Conservation (phyloP, 2,113 vertebrate species). For the Mohoua ochrocephala region DNA sequence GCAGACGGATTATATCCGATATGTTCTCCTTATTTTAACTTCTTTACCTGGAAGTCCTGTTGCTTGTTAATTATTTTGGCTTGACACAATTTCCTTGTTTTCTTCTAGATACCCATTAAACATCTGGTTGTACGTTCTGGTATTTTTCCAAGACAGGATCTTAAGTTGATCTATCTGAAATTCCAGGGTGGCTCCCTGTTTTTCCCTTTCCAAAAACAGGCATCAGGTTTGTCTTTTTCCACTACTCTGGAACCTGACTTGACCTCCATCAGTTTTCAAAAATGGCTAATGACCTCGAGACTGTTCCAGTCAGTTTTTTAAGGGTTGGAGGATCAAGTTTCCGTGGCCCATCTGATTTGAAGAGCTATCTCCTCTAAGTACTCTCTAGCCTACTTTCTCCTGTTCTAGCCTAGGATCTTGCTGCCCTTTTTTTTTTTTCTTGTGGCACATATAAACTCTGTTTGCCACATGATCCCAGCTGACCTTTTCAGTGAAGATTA, state of each 20-base stretch:
- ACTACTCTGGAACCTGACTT: background rate
- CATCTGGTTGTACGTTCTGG: background rate
- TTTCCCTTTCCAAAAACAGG: background rate
- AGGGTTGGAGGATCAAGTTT: background rate
- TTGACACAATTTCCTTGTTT: background rate
- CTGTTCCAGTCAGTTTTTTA: background rate
- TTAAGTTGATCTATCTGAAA: background rate
- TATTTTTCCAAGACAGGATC: background rate
- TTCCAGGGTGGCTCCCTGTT: background rate
- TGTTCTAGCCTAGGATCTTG: background rate
- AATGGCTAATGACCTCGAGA: background rate
- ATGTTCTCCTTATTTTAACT: background rate
- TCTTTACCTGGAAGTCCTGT: background rate
- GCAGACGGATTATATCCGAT: background rate
- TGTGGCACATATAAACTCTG: background rate
- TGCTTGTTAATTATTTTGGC: background rate
- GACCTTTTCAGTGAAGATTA: conserved; percentile 41
- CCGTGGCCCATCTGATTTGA: background rate
- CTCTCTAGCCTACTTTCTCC: conserved; percentile 29
- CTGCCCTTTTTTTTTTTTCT: background rate
- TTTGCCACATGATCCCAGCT: conserved; percentile 30
- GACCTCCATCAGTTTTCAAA: background rate
- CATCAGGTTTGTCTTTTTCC: background rate
- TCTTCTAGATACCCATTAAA: background rate
- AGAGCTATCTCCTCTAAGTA: background rate